Percentiles rank a stretch among this genome's conserved stretches.
Evolutionary conservation across 2,113 vertebrate species (phyloP).

Genomic region (Seriola aureovittata): DNA sequence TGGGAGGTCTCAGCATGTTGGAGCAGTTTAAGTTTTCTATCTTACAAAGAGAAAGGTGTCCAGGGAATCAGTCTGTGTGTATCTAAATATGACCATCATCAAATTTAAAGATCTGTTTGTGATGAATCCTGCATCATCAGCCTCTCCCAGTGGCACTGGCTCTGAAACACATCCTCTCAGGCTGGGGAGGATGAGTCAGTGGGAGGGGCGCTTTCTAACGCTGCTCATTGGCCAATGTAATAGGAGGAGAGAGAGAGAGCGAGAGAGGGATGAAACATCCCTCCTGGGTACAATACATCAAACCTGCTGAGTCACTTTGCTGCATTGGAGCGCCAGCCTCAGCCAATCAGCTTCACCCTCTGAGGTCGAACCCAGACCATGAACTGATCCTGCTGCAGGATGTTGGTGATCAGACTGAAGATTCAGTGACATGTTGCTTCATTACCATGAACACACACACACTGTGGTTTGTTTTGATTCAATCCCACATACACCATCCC

Average conservation of each 20-base stretch:
- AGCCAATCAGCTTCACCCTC: slow-evolving; percentile 57
- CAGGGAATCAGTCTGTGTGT: not conserved
- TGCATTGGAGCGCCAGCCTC: slow-evolving; percentile 53
- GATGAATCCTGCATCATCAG: not conserved
- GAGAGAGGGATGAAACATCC: not conserved
- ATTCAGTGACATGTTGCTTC: not conserved
- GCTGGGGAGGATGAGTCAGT: not conserved
- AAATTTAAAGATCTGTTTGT: not conserved
- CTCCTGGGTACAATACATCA: slow-evolving; percentile 21
- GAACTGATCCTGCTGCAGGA: slow-evolving; percentile 6
- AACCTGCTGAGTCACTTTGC: slow-evolving; percentile 74
- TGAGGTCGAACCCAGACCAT: slow-evolving; percentile 37
- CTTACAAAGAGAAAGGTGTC: too few relatives aligned
- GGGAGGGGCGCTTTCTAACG: slow-evolving; percentile 16
- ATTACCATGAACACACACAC: not conserved
- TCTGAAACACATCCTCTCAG: not conserved
- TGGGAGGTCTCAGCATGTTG: too few relatives aligned
- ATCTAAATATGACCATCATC: not conserved
- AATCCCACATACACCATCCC: too few relatives aligned
- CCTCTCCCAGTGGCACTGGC: not conserved
- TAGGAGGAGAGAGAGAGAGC: not conserved
- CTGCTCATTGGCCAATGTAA: slow-evolving; percentile 43
- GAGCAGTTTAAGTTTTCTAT: not conserved
- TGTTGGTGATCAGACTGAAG: not conserved
- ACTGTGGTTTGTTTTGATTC: not conserved